phyloP scores from a whole-genome alignment of 1,140 invertebrate genomes.

The Drosophila fuyamai region DNA sequence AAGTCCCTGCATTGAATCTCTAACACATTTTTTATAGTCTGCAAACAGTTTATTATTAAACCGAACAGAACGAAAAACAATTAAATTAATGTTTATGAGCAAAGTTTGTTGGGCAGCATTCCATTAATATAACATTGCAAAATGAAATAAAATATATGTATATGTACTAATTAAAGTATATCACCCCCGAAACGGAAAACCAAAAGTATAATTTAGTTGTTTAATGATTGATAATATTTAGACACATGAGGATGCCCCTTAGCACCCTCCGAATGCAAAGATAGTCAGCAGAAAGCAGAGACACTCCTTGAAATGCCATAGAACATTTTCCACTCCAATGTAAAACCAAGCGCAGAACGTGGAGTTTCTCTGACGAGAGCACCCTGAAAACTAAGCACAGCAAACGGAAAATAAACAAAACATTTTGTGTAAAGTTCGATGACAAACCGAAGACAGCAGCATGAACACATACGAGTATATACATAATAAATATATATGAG shows the following conservation, averaged over 20 bases:
- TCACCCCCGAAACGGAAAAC: constrained; percentile 45
- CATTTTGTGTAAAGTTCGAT: constrained; percentile 66
- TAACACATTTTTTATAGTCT: constrained; percentile 68
- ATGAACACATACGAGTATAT: constrained; percentile 53
- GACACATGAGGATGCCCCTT: constrained; percentile 19
- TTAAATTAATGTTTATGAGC: constrained; percentile 52
- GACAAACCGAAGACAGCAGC: constrained; percentile 51
- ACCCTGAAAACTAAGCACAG: constrained; percentile 46
- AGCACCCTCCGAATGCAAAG: constrained; percentile 27
- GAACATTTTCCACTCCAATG: constrained; percentile 50
- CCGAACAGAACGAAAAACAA: constrained; percentile 13
- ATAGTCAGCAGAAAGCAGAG: constrained; percentile 28
- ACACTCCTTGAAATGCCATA: constrained; percentile 33
- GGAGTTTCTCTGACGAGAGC: constrained; percentile 19
- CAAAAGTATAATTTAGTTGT: constrained; percentile 74
- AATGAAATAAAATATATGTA: constrained; percentile 60
- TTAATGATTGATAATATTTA: constrained; percentile 67
- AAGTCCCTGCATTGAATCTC: constrained; percentile 38
- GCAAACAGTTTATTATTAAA: constrained; percentile 58
- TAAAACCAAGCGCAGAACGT: constrained; percentile 24
- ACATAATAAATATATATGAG: constrained; percentile 67
- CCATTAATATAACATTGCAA: constrained; percentile 68
- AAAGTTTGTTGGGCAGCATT: constrained; percentile 69
- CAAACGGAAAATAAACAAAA: constrained; percentile 31
- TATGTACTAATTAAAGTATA: constrained; percentile 78